Conservation (phyloP, 2,797 vertebrate species). For the Lophotriccus pileatus region DNA sequence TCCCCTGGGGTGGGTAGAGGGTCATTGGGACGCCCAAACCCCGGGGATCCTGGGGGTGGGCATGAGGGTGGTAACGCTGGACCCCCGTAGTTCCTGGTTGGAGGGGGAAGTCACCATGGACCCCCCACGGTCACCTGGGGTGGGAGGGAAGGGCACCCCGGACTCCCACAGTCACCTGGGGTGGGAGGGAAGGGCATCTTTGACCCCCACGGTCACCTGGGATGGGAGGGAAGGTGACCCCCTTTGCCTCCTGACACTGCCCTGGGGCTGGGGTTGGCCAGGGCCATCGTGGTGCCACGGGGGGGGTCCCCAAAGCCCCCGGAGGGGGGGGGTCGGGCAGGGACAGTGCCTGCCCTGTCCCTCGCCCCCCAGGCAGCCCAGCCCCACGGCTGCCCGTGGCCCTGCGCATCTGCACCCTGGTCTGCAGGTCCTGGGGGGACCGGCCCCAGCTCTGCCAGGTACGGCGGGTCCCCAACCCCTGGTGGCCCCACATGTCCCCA, state of each 20-base stretch:
- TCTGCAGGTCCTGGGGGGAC: conserved; percentile 46
- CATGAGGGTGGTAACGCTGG: background rate
- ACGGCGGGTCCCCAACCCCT: background rate
- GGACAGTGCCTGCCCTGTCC: conserved; percentile 47
- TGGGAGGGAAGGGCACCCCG: background rate
- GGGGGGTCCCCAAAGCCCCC: background rate
- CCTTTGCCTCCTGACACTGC: background rate
- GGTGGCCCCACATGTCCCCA: background rate
- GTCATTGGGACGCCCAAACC: background rate
- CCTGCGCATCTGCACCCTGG: background rate
- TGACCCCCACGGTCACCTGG: background rate
- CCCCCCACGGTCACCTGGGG: background rate
- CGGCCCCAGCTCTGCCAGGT: conserved; percentile 55
- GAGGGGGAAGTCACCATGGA: no score
- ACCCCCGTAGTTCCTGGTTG: background rate
- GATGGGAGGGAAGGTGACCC: background rate
- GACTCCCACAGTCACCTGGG: no score
- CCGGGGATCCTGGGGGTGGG: background rate
- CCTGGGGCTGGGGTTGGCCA: background rate
- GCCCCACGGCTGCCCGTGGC: background rate
- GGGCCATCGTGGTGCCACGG: background rate
- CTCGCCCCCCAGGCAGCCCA: conserved; percentile 50
- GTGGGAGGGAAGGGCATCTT: background rate
- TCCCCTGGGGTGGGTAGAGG: background rate
- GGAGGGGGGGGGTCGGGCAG: background rate